These are phyloP conservation scores for Xyrauchen texanus DNA, from an alignment of 2,113 vertebrate species.

Conservation along the genomic window DNA sequence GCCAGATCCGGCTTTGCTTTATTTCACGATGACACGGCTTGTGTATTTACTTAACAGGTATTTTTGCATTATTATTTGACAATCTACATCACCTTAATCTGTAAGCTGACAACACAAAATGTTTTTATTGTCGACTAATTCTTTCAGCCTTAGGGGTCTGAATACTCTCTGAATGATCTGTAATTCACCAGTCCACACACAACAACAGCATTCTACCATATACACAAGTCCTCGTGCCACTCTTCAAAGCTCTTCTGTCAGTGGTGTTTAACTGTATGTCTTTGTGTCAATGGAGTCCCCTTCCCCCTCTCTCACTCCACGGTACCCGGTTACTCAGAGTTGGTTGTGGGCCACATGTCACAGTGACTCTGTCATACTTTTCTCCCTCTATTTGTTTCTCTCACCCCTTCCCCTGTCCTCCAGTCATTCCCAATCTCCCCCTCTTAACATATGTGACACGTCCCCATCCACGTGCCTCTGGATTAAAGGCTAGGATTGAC, in stretches of 20 bases:
- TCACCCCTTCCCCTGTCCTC: constrained; percentile 80
- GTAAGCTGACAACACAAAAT: too few relatives aligned
- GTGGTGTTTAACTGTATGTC: constrained; percentile 17
- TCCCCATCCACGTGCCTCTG: constrained; percentile 87
- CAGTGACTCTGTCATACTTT: constrained; percentile 66
- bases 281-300: constrained; percentile 7
- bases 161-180: neutral
- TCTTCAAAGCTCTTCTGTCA: constrained; percentile 47
- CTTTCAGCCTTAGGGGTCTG: too few relatives aligned
- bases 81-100: too few relatives aligned
- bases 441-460: constrained; percentile 92
- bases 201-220: constrained; percentile 28
- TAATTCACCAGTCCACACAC: neutral
- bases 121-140: too few relatives aligned
- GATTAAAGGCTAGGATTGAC: constrained; percentile 89
- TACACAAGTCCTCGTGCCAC: neutral
- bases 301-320: constrained; percentile 7
- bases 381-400: constrained; percentile 77
- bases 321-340: constrained; percentile 40
- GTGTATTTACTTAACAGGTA: too few relatives aligned
- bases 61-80: too few relatives aligned
- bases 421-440: constrained; percentile 82
- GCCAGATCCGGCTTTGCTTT: too few relatives aligned
- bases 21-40: too few relatives aligned
- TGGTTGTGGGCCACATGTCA: constrained; percentile 48